Percentiles rank a stretch among this genome's conserved stretches.
Evolutionary conservation across 2,888 invertebrate species (phyloP).

Genomic region (Boloria euphrosyne): DNA sequence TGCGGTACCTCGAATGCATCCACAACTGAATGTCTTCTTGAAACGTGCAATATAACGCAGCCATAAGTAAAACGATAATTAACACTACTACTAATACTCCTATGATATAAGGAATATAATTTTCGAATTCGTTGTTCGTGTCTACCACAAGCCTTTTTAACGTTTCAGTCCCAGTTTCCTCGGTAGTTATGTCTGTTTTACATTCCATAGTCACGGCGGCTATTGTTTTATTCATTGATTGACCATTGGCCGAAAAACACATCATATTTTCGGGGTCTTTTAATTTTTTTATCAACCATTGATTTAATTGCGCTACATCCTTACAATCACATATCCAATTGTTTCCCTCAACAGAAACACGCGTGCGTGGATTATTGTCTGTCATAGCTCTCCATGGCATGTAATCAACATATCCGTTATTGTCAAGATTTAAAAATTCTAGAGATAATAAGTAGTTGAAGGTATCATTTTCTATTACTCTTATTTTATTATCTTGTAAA

Average conservation of each 20-base stretch:
- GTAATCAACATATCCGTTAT: conserved; percentile 89
- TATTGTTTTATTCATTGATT: conserved; percentile 77
- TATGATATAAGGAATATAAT: conserved; percentile 88
- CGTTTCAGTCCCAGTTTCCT: conserved; percentile 82
- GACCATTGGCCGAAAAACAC: conserved; percentile 83
- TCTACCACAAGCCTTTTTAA: conserved; percentile 83
- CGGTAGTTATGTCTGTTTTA: conserved; percentile 84
- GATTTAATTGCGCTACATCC: conserved; percentile 85
- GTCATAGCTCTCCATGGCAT: conserved; percentile 88
- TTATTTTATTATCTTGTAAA: conserved; percentile 88
- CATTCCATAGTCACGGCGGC: conserved; percentile 79
- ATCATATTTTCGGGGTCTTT: conserved; percentile 86
- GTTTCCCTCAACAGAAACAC: conserved; percentile 88
- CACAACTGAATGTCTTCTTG: conserved; percentile 90
- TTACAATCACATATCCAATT: conserved; percentile 93
- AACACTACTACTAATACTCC: conserved; percentile 85
- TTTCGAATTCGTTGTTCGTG: conserved; percentile 85
- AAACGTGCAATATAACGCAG: conserved; percentile 87
- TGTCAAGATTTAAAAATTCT: conserved; percentile 88
- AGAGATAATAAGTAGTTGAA: conserved; percentile 88
- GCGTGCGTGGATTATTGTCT: conserved; percentile 85
- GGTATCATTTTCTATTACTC: conserved; percentile 87
- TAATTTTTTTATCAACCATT: conserved; percentile 86
- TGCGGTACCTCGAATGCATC: conserved; percentile 89
- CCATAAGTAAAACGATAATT: conserved; percentile 86